Percentiles rank a stretch among this genome's conserved stretches.
Conservation (phyloP, 2,797 vertebrate species). For the Coracias cyanogaster region DNA sequence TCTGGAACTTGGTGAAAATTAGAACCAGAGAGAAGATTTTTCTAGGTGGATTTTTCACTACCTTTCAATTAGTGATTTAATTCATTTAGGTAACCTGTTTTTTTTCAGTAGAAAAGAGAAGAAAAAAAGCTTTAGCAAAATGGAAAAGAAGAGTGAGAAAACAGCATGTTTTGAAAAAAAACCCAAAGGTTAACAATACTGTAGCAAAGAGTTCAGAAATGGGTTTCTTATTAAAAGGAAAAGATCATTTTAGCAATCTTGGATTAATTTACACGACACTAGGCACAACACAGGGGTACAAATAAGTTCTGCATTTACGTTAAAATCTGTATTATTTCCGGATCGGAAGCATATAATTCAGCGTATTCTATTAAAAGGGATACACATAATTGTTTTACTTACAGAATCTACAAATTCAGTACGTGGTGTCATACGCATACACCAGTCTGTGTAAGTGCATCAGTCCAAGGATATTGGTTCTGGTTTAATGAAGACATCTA, state of each 20-base stretch:
- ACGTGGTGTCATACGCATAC: neutral
- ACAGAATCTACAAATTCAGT: neutral
- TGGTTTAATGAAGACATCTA: neutral
- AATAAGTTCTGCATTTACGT: neutral
- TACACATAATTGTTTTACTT: constrained; percentile 4
- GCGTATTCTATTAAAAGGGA: neutral
- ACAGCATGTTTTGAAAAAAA: neutral
- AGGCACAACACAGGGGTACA: neutral
- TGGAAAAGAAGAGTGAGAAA: neutral
- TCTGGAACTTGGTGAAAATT: neutral
- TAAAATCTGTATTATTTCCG: neutral
- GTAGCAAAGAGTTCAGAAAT: constrained; percentile 21
- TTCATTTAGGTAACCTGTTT: neutral
- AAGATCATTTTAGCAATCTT: constrained; percentile 36
- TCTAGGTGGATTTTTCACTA: neutral
- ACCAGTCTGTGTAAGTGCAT: neutral
- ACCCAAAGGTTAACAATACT: neutral
- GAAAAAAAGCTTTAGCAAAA: neutral
- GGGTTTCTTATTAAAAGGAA: constrained; percentile 31
- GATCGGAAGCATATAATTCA: neutral
- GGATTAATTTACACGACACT: constrained; percentile 37
- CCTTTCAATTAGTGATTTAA: neutral
- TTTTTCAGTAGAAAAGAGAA: too few relatives aligned
- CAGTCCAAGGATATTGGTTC: neutral
- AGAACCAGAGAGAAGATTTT: neutral